Percentiles rank a stretch among this genome's conserved stretches.
Evolutionary conservation across 2,797 vertebrate species (phyloP).

Genomic region (Dermochelys coriacea): DNA sequence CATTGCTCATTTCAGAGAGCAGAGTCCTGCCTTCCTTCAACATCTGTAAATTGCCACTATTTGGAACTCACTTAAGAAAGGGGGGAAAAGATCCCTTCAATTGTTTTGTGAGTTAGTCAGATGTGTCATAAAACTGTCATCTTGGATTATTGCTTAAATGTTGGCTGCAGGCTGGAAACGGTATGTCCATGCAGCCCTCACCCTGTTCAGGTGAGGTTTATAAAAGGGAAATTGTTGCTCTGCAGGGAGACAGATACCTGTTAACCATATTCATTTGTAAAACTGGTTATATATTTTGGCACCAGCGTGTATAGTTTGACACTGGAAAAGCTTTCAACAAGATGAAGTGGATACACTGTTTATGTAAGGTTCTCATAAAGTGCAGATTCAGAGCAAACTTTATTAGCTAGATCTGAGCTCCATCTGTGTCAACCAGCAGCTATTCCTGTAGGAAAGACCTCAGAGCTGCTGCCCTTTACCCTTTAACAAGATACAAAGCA

Average conservation of each 20-base stretch:
- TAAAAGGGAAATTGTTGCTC: constrained; percentile 70
- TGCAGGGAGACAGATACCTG: constrained; percentile 47
- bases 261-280: constrained; percentile 63
- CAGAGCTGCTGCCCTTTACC: background rate
- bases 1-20: constrained; percentile 17
- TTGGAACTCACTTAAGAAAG: constrained; percentile 45
- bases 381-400: constrained; percentile 37
- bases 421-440: background rate
- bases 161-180: constrained; percentile 57
- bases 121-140: constrained; percentile 67
- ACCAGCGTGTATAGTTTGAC: background rate
- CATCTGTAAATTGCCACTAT: constrained; percentile 45
- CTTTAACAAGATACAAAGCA: background rate
- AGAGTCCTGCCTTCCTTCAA: constrained; percentile 21
- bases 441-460: background rate
- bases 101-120: constrained; percentile 36
- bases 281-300: constrained; percentile 51
- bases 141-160: constrained; percentile 54
- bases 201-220: constrained; percentile 34
- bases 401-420: constrained; percentile 14
- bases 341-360: background rate
- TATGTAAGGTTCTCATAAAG: constrained; percentile 45
- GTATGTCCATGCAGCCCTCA: constrained; percentile 12
- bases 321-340: constrained; percentile 43
- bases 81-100: constrained; percentile 33